Evolutionary conservation across 2,797 vertebrate species (phyloP).

Genomic region (Megalops cyprinoides): DNA sequence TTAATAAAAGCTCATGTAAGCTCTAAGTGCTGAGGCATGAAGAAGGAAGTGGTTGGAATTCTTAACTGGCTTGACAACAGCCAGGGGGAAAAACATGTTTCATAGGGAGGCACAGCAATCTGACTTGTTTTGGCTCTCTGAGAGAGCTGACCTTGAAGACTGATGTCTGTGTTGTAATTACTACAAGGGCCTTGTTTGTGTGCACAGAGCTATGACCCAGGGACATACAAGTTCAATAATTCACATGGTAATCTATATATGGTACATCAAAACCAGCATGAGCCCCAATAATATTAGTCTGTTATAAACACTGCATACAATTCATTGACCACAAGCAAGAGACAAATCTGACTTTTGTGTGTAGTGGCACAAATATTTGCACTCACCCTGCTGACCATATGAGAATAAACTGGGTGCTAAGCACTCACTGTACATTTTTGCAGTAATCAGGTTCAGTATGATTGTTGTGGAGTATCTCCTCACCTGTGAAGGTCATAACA

Average conservation of each 20-base stretch:
- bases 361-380: too few species aligned
- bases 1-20: not conserved
- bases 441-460: not conserved
- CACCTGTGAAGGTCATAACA: slow-evolving; percentile 91
- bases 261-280: not conserved
- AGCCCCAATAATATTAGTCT: too few species aligned
- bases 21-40: not conserved
- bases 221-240: not conserved
- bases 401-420: not conserved
- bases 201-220: not conserved
- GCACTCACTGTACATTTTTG: not conserved
- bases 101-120: not conserved
- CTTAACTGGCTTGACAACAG: slow-evolving; percentile 21
- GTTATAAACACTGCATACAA: too few species aligned
- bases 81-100: not conserved
- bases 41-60: slow-evolving; percentile 22
- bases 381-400: too few species aligned
- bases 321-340: too few species aligned
- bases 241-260: not conserved
- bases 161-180: not conserved
- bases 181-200: not conserved
- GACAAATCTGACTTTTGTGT: too few species aligned
- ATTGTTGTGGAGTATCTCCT: too few species aligned
- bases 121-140: not conserved
- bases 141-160: slow-evolving; percentile 15